Evolutionary conservation across 2,797 vertebrate genomes (phyloP).

Genomic region (Diceros bicornis): DNA sequence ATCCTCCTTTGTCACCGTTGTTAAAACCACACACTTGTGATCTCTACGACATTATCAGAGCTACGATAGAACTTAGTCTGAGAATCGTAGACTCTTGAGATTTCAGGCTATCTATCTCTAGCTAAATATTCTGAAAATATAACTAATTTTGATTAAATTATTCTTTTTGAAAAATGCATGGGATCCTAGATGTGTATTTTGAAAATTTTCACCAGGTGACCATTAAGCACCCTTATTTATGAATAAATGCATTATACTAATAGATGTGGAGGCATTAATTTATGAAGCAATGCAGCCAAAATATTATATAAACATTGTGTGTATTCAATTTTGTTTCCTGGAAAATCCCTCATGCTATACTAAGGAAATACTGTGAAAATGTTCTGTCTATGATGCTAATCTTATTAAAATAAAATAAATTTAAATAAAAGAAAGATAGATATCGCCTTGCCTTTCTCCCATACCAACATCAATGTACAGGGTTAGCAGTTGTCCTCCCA

Average conservation of each 20-base stretch:
- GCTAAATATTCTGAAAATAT: background rate
- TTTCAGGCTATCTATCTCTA: background rate
- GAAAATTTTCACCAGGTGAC: background rate
- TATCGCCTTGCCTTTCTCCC: constrained; percentile 87
- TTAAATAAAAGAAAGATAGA: constrained; percentile 48
- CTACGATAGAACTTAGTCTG: background rate
- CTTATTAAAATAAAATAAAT: constrained; percentile 22
- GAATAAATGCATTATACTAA: background rate
- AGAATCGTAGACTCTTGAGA: background rate
- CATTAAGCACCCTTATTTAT: background rate
- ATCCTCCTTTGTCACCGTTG: background rate
- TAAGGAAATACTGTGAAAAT: background rate
- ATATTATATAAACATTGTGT: background rate
- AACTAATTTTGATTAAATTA: constrained; percentile 10
- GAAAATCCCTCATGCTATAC: background rate
- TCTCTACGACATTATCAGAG: background rate
- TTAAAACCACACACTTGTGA: background rate
- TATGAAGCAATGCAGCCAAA: background rate
- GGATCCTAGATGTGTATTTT: background rate
- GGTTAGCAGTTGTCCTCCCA: constrained; percentile 90
- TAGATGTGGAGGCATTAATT: background rate
- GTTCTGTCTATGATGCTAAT: background rate
- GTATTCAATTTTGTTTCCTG: background rate
- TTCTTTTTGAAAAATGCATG: constrained; percentile 24
- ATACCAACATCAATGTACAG: constrained; percentile 90